phyloP scores from a whole-genome alignment of 35 echinoderm and acorn worm genomes.

The Diadema setosum region DNA sequence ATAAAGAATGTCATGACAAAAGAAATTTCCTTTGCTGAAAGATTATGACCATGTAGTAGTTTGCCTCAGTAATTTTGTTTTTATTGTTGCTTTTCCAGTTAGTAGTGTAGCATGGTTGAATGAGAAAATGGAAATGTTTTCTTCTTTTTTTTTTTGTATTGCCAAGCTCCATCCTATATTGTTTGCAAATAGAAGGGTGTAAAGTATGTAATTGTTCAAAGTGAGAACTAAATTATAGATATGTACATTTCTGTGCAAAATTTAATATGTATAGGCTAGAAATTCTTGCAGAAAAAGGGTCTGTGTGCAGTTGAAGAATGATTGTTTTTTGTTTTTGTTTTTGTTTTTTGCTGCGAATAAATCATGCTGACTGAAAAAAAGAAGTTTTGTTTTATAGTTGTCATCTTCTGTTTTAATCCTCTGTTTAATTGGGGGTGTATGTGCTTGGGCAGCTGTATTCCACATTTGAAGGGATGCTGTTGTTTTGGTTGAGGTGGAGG shows the following conservation, averaged over 20 bases:
- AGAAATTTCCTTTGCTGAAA: background rate
- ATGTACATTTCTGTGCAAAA: background rate
- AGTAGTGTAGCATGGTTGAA: background rate
- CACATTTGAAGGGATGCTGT: too few relatives aligned
- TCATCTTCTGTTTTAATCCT: too few relatives aligned
- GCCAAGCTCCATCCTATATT: background rate
- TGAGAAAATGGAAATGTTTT: background rate
- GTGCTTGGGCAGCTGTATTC: too few relatives aligned
- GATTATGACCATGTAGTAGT: too few relatives aligned
- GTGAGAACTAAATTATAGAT: background rate
- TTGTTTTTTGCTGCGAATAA: slow-evolving; percentile 26
- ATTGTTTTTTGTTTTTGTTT: background rate
- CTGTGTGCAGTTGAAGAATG: slow-evolving; percentile 8
- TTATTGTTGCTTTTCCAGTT: too few relatives aligned
- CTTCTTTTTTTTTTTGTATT: background rate
- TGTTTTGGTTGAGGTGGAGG: too few relatives aligned
- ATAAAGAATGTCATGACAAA: background rate
- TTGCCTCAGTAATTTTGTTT: too few relatives aligned
- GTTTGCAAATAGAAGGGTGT: background rate
- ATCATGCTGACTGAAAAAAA: background rate
- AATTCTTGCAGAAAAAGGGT: background rate
- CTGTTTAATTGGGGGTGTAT: too few relatives aligned
- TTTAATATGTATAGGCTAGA: slow-evolving; percentile 5
- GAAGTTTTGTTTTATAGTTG: too few relatives aligned
- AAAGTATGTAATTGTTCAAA: background rate